phyloP scores from a whole-genome alignment of 2,888 invertebrate genomes.

The Protophormia terraenovae region DNA sequence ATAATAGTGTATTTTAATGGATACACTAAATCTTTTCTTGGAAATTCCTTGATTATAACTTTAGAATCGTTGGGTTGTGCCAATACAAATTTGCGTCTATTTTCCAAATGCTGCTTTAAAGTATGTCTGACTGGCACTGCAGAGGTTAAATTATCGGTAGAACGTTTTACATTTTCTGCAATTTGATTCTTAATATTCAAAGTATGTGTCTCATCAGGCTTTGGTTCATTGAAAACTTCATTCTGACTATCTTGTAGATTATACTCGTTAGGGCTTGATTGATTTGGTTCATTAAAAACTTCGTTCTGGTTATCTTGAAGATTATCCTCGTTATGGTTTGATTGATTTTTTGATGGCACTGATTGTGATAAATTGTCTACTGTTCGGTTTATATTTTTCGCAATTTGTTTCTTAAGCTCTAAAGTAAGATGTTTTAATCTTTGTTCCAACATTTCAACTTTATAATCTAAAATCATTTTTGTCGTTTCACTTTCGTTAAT shows the following conservation, averaged over 20 bases:
- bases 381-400: neutral
- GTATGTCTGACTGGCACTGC: no score
- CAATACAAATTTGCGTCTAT: neutral
- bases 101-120: neutral
- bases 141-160: no score
- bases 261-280: neutral
- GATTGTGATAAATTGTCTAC: no score
- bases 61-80: neutral
- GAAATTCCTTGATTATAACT: neutral
- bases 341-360: neutral
- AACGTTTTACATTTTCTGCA: no score
- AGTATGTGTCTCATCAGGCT: no score
- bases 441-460: neutral
- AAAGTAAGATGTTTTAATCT: neutral
- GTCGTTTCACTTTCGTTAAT: neutral
- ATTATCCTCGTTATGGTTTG: no score
- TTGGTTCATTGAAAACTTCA: neutral
- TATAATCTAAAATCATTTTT: neutral
- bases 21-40: neutral
- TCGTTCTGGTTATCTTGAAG: no score
- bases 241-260: neutral
- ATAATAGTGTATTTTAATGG: neutral
- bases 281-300: no score
- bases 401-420: neutral
- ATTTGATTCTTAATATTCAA: no score